Evolutionary conservation across 92 coral and sea anemone species (phyloP).

Genomic region (Epizoanthus illoricatus): DNA sequence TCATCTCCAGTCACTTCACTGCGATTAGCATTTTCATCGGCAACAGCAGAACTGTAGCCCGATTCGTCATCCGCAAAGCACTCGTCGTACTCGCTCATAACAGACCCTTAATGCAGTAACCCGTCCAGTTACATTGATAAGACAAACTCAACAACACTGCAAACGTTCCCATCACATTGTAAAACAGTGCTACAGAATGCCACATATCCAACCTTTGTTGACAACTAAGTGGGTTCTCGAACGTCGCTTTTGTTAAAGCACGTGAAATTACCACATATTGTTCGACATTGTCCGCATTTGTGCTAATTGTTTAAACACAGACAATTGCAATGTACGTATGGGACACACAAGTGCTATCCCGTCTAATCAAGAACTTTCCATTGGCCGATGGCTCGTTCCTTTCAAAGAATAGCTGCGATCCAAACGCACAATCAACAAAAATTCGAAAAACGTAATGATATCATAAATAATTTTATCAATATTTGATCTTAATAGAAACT

Average conservation of each 20-base stretch:
- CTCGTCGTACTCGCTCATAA: conserved; percentile 23
- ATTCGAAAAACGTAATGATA: too few species aligned
- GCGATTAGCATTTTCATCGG: conserved; percentile 14
- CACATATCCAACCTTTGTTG: not conserved
- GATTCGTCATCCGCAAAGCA: conserved; percentile 39
- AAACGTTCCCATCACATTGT: not conserved
- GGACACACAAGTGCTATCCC: too few species aligned
- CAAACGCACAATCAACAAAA: too few species aligned
- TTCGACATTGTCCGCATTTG: not conserved
- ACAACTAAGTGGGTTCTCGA: not conserved
- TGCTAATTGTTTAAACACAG: too few species aligned
- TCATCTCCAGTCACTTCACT: not conserved
- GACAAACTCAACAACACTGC: not conserved
- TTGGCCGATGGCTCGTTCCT: too few species aligned
- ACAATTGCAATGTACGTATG: too few species aligned
- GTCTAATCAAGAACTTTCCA: too few species aligned
- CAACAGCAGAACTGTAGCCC: conserved; percentile 13
- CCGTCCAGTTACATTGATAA: not conserved
- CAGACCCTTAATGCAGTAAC: not conserved
- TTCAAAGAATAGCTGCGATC: too few species aligned
- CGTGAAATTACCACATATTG: conserved; percentile 7
- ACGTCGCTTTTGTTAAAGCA: not conserved
- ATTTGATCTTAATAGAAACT: too few species aligned
- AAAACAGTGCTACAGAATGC: not conserved
- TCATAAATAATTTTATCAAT: too few species aligned